These are phyloP conservation scores for Peromyscus leucopus DNA, from an alignment of 2,113 vertebrate species.

Conservation along the genomic window DNA sequence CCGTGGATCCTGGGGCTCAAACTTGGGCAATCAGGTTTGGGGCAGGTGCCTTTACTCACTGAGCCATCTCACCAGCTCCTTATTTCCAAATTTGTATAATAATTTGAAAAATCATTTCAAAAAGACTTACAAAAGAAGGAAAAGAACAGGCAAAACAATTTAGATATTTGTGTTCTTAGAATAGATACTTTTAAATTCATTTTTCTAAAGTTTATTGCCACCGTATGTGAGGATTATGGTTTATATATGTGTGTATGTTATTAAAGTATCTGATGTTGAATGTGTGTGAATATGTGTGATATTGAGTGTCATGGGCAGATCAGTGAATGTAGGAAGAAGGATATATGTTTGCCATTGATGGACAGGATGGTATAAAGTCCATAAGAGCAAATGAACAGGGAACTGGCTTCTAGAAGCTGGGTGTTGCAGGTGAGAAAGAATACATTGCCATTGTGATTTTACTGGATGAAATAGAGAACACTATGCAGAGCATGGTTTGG, in stretches of 20 bases:
- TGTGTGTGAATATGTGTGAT: not conserved
- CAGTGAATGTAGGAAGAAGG: not conserved
- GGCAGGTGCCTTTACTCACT: not conserved
- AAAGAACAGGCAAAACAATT: not conserved
- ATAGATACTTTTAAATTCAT: not conserved
- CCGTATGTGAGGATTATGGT: not conserved
- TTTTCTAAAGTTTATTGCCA: not conserved
- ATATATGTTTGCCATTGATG: not conserved
- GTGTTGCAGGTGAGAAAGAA: not conserved
- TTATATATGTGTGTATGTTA: not conserved
- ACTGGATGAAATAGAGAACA: not conserved
- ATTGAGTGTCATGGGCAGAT: not conserved
- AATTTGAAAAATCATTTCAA: not conserved
- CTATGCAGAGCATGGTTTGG: not conserved
- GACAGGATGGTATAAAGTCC: accelerated
- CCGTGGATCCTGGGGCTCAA: not conserved
- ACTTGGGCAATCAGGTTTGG: no score
- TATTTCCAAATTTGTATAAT: not conserved
- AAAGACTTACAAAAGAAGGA: not conserved
- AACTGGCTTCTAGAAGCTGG: not conserved
- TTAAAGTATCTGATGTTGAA: not conserved
- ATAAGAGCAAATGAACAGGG: not conserved
- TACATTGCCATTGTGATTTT: not conserved
- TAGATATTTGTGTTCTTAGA: not conserved
- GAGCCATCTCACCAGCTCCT: not conserved